phyloP scores from a whole-genome alignment of 2,113 vertebrate genomes.

The Nannobrachium achirus region DNA sequence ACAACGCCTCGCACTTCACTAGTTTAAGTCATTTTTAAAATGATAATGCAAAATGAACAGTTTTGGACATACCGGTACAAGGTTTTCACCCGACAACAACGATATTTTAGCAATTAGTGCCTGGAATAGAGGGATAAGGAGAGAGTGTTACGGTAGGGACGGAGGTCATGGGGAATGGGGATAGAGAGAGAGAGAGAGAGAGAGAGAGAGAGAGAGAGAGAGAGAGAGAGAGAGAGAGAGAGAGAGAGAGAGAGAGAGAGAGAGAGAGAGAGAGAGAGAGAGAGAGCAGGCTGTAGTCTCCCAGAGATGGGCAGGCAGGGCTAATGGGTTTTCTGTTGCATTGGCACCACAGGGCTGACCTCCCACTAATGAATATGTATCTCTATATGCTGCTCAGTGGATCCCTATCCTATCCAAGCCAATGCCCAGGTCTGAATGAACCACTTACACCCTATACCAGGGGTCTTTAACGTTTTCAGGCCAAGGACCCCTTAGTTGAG shows the following conservation, averaged over 20 bases:
- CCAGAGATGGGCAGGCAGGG: not conserved
- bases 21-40: too few species aligned
- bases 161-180: too few species aligned
- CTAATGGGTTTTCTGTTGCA: not conserved
- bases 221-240: not conserved
- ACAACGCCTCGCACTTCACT: too few species aligned
- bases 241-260: not conserved
- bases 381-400: not conserved
- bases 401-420: not conserved
- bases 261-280: not conserved
- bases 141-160: too few species aligned
- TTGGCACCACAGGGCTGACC: not conserved
- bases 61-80: too few species aligned
- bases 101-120: too few species aligned
- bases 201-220: not conserved
- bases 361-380: not conserved
- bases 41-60: too few species aligned
- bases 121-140: too few species aligned
- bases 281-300: not conserved
- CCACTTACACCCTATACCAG: too few species aligned
- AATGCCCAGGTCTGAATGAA: conserved; percentile 12
- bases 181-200: not conserved
- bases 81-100: too few species aligned
- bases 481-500: too few species aligned
- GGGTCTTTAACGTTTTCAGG: too few species aligned